Conservation (phyloP, 2,888 invertebrate species). For the Selenia dentaria region DNA sequence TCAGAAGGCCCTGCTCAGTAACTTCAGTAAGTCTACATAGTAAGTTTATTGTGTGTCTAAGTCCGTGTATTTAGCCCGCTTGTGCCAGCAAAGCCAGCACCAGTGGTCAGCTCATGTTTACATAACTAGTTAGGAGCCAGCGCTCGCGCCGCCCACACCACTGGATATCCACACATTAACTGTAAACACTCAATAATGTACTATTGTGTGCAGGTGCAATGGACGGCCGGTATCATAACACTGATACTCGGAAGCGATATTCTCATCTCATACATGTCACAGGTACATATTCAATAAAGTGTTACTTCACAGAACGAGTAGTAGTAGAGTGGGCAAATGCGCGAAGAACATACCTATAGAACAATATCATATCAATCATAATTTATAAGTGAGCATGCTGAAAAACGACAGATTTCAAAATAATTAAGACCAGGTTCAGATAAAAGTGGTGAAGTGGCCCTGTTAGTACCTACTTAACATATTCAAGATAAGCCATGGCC, state of each 20-base stretch:
- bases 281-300: too few species aligned
- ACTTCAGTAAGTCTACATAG: not conserved
- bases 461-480: too few species aligned
- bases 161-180: constrained; percentile 62
- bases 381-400: too few species aligned
- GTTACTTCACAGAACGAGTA: too few species aligned
- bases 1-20: constrained; percentile 3
- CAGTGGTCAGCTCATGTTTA: constrained; percentile 70
- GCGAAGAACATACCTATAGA: too few species aligned
- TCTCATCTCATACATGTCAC: constrained; percentile 8
- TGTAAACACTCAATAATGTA: constrained; percentile 64
- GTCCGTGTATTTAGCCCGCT: constrained; percentile 53
- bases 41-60: constrained; percentile 60
- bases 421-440: too few species aligned
- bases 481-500: too few species aligned
- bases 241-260: constrained; percentile 20
- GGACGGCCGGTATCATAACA: constrained; percentile 35
- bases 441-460: too few species aligned
- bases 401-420: too few species aligned
- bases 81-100: constrained; percentile 50
- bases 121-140: constrained; percentile 74
- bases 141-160: constrained; percentile 60
- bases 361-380: too few species aligned
- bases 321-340: too few species aligned
- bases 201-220: constrained; percentile 66